Conservation (phyloP, 2,888 invertebrate species). For the Eucera pruinosa region DNA sequence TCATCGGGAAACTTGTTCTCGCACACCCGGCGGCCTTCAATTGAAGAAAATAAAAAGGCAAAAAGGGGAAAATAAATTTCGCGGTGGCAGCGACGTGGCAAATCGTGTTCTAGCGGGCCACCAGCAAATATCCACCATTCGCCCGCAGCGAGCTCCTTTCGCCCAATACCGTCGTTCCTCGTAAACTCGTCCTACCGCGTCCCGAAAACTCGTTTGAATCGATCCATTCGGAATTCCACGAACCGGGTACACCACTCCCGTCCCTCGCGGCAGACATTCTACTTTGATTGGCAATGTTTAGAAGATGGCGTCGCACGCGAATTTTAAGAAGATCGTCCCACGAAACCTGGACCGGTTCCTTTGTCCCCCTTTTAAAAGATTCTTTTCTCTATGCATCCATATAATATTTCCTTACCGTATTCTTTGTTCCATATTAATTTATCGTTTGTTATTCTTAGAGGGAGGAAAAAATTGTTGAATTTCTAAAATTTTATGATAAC, state of each 20-base stretch:
- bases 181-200: conserved; percentile 72
- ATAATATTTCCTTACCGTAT: too few relatives aligned
- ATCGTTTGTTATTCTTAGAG: too few relatives aligned
- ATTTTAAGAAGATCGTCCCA: conserved; percentile 40
- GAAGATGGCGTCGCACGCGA: conserved; percentile 52
- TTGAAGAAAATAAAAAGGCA: conserved; percentile 53
- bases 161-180: conserved; percentile 72
- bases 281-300: conserved; percentile 59
- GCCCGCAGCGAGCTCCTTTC: conserved; percentile 70
- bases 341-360: not conserved
- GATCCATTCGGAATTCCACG: conserved; percentile 70
- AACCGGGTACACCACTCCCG: conserved; percentile 58
- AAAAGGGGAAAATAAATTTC: conserved; percentile 63
- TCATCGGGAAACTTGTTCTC: conserved; percentile 57
- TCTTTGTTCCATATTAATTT: too few relatives aligned
- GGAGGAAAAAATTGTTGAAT: too few relatives aligned
- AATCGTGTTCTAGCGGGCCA: conserved; percentile 71
- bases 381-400: too few relatives aligned
- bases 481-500: too few relatives aligned
- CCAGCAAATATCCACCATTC: conserved; percentile 73
- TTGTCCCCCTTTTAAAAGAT: too few relatives aligned
- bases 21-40: conserved; percentile 56
- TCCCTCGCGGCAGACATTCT: conserved; percentile 52
- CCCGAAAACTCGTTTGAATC: conserved; percentile 72
- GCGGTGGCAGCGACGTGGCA: conserved; percentile 64